phyloP scores from a whole-genome alignment of 2,113 vertebrate genomes.

The Gasterosteus aculeatus region DNA sequence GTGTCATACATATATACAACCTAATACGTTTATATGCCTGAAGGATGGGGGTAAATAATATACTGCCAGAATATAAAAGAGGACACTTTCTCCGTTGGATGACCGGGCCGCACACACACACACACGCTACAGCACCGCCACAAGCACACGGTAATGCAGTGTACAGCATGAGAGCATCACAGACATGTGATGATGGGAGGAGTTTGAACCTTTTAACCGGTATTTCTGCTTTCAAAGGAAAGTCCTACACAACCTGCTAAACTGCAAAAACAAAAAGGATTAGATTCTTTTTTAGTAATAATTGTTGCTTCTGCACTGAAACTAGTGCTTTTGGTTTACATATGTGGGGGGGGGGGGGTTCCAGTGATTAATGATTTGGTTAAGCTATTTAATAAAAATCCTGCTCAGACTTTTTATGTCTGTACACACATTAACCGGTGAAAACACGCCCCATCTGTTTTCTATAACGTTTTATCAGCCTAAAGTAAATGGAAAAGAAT shows the following conservation, averaged over 20 bases:
- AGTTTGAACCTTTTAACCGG: conserved; percentile 18
- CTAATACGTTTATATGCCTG: background rate
- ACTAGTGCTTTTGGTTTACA: background rate
- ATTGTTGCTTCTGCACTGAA: no score
- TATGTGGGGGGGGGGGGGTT: background rate
- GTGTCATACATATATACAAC: background rate
- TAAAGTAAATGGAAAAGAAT: conserved; percentile 21
- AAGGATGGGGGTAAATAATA: background rate
- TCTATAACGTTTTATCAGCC: conserved; percentile 18
- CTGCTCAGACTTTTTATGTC: background rate
- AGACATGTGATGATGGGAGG: background rate
- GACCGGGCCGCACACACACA: conserved; percentile 19
- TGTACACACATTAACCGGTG: background rate
- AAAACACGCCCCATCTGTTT: conserved; percentile 24
- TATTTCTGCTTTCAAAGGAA: conserved; percentile 4
- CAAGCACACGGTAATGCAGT: conserved; percentile 16
- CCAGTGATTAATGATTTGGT: background rate
- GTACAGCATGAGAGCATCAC: background rate
- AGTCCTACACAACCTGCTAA: background rate
- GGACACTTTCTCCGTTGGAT: background rate
- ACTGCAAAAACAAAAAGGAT: conserved; percentile 1
- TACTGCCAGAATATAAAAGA: background rate
- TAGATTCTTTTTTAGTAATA: no score
- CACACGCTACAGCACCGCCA: conserved; percentile 4
- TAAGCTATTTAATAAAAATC: background rate